Percentiles rank a stretch among this genome's conserved stretches.
Evolutionary conservation across 2,113 vertebrate genomes (phyloP).

Genomic region (Ptilorrhoa leucosticta): DNA sequence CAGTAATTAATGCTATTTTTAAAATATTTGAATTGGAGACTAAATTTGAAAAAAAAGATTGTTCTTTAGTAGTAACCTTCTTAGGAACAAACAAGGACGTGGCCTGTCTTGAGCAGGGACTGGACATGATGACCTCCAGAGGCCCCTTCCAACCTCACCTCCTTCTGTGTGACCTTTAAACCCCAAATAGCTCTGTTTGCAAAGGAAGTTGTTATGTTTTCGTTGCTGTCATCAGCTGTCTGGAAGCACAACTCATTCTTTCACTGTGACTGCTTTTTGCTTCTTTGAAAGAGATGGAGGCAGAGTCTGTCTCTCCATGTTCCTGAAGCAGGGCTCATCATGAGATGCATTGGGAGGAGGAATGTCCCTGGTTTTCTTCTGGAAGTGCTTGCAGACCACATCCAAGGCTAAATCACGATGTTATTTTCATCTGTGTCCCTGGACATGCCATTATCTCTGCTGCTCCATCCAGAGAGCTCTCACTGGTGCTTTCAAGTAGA

Average conservation of each 20-base stretch:
- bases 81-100: not conserved
- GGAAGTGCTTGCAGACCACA: not conserved
- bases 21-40: not conserved
- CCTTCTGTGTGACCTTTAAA: not conserved
- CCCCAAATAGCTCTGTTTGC: not conserved
- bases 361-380: not conserved
- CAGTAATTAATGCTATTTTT: not conserved
- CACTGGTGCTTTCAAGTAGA: not conserved
- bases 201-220: not conserved
- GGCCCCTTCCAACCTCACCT: not conserved
- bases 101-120: not conserved
- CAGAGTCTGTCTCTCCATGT: not conserved
- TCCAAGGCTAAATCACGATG: not conserved
- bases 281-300: not conserved
- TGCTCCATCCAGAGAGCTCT: not conserved
- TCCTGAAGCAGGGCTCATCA: not conserved
- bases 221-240: not conserved
- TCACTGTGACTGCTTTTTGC: not conserved
- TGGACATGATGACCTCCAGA: not conserved
- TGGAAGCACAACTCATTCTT: not conserved
- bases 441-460: not conserved
- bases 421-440: not conserved
- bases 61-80: not conserved
- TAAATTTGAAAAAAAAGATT: not conserved
- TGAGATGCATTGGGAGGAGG: not conserved